Evolutionary conservation across 2,113 vertebrate species (phyloP).

Genomic region (Leptobrachium ailaonicum): DNA sequence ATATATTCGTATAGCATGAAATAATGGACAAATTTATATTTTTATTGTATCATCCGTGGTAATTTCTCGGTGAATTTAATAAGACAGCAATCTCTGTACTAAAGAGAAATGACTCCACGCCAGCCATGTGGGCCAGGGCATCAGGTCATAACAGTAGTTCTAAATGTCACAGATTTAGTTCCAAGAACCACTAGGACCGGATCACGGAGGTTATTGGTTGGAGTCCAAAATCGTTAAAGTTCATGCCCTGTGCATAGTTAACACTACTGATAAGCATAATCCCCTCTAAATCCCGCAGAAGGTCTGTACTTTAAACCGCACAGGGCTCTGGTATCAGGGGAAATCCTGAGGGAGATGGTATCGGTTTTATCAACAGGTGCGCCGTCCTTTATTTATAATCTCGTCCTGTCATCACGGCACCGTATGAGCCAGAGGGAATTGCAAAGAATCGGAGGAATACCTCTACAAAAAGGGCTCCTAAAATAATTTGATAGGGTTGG

Average conservation of each 20-base stretch:
- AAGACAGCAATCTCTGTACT: too few species aligned
- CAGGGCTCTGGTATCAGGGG: constrained; percentile 22
- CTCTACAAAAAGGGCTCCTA: neutral
- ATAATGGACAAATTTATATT: too few species aligned
- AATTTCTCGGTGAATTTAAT: too few species aligned
- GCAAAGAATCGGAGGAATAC: neutral
- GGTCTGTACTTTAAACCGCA: constrained; percentile 33
- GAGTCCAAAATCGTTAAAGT: constrained; percentile 28
- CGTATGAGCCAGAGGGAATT: neutral
- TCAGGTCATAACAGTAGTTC: neutral
- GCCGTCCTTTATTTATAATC: constrained; percentile 13
- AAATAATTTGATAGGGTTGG: too few species aligned
- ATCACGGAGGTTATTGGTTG: neutral
- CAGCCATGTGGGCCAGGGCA: neutral
- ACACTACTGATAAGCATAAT: constrained; percentile 21
- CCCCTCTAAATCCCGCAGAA: constrained; percentile 21
- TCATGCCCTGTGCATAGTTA: constrained; percentile 21
- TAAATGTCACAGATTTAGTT: constrained; percentile 7
- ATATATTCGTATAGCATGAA: too few species aligned
- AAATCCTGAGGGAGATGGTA: constrained; percentile 12
- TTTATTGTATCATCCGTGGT: too few species aligned
- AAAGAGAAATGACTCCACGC: neutral
- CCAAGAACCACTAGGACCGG: neutral
- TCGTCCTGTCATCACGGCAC: neutral
- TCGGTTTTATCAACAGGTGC: constrained; percentile 28